These are phyloP conservation scores for Gryllus longicercus DNA, from an alignment of 2,888 invertebrate genomes.

Conservation along the genomic window DNA sequence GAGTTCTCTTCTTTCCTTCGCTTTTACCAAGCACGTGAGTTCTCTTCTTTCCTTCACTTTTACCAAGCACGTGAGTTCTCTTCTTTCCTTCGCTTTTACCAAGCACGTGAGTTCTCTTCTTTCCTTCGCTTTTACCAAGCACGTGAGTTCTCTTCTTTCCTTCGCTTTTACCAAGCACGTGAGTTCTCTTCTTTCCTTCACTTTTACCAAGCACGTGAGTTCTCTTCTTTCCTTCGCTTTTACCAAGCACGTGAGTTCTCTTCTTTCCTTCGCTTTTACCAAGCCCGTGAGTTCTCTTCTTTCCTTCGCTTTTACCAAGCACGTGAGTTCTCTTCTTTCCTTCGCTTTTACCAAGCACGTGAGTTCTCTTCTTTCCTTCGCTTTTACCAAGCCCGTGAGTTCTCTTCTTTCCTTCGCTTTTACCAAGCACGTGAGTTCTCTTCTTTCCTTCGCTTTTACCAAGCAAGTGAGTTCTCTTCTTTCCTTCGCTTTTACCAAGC, in stretches of 20 bases:
- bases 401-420: background rate
- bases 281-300: background rate
- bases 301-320: conserved; percentile 49
- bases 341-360: too few species aligned
- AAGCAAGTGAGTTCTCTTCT: conserved; percentile 62
- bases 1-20: background rate
- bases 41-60: background rate
- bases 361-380: background rate
- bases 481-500: too few species aligned
- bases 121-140: too few species aligned
- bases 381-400: conserved; percentile 62
- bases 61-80: background rate
- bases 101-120: conserved; percentile 62
- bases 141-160: background rate
- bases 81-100: conserved; percentile 18
- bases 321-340: conserved; percentile 54
- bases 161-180: conserved; percentile 58
- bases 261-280: too few species aligned
- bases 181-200: conserved; percentile 43
- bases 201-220: background rate
- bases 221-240: too few species aligned
- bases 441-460: conserved; percentile 18
- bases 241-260: conserved; percentile 62
- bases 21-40: conserved; percentile 62
- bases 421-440: background rate